Evolutionary conservation across 1,140 invertebrate species (phyloP), one percentile per base, ranked within the genome.

Genomic region (Nasonia giraulti): DNA sequence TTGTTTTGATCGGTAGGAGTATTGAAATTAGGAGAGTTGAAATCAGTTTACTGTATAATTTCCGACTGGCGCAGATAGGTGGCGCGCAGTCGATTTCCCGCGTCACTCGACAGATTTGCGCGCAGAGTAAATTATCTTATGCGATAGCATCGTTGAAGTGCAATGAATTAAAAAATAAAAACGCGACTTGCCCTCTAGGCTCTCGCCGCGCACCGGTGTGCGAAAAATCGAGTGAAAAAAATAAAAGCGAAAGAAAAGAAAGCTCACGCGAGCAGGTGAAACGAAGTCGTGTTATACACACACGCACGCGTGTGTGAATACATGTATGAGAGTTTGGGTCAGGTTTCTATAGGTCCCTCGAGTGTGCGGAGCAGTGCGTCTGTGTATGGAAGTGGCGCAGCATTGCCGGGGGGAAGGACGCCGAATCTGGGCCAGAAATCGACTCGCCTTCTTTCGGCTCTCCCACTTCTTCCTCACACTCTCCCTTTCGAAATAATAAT

Each of bases 401-500:
- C 89, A 91, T 91, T 91, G 91, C 90, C 91, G 88, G 84, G 87
- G 90, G 91, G 91, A 91, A 91, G 90, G 90, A 91, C 91, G 89
- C 84, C 86, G 87, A 90, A 91, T 90, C 88, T 91, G 89, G 90
- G 91, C 79, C 89, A 90, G 82, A 84, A 87, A 86, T 82, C 75
- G 37, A 17, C 44, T 37, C 23, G 86, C 83, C 77, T 23, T 71
- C 44, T 50, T 0, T 62, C 75, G 68, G 20, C 71, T 69, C 31
- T 85, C 68, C 68, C 37, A 47, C 27, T 44, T 55, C 33, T 69
- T 80, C 77, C 71, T 86, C 62, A 89, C 87, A 89, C 88, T 91
- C 89, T 90, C 88, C 87, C 89, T 91, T 91, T 91, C 90, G 90
- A 91, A 91, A 91, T 91, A 90, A 90, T 90, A 90, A 91, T 91